These are phyloP conservation scores for Meghimatium bilineatum DNA, from an alignment of 2,888 invertebrate species.

Conservation along the genomic window DNA sequence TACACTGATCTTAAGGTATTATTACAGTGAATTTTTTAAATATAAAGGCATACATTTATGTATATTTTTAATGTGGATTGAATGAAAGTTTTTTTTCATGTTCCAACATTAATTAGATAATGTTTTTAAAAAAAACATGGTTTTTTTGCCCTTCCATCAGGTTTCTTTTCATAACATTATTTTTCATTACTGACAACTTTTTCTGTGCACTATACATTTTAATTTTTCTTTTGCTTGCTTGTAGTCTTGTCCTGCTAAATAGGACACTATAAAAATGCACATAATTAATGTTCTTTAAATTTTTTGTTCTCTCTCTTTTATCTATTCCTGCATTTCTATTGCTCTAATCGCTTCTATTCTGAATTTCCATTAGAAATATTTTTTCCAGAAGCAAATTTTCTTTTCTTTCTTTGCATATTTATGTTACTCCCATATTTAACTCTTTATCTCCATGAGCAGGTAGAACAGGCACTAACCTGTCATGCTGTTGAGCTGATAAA, in stretches of 20 bases:
- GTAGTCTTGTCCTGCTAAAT: slow-evolving; percentile 9
- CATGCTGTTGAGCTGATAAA: too few relatives aligned
- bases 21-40: slow-evolving; percentile 19
- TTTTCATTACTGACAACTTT: slow-evolving; percentile 29
- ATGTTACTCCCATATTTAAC: neutral
- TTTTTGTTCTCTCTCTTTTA: neutral
- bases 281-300: slow-evolving; percentile 9
- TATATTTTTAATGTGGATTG: slow-evolving; percentile 25
- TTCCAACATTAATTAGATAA: neutral
- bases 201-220: slow-evolving; percentile 29
- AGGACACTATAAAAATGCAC: slow-evolving; percentile 20
- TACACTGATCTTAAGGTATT: slow-evolving; percentile 12
- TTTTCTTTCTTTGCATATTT: neutral
- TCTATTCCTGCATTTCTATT: neutral
- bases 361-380: neutral
- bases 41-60: slow-evolving; percentile 16
- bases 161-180: slow-evolving; percentile 7
- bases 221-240: slow-evolving; percentile 22
- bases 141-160: neutral
- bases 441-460: too few relatives aligned
- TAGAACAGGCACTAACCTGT: too few relatives aligned
- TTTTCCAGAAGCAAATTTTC: neutral
- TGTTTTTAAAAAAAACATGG: neutral
- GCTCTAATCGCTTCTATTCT: too few relatives aligned
- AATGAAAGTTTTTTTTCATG: slow-evolving; percentile 14